Evolutionary conservation across 2,888 invertebrate genomes (phyloP), one percentile per base, ranked within the genome.

Genomic region (Therioaphis trifolii): DNA sequence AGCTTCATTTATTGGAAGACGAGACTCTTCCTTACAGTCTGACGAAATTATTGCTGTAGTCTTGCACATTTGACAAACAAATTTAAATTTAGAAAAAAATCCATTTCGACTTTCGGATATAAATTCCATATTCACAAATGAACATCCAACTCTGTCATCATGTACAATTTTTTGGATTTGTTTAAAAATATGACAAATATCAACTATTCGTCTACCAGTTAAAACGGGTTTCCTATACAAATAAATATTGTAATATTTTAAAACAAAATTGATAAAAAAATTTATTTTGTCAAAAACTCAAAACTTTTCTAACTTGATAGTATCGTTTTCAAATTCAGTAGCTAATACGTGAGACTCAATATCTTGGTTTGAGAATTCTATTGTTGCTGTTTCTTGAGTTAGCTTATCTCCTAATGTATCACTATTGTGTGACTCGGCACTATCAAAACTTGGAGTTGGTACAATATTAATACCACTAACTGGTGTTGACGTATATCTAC

Each of bases 21-120:
- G 24, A 58, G 21, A 71, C 18, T 14, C 46, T 43, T 15, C 46
- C 2, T 46, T 71, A 15, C 46, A 9, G 15, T 71, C 46, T 14
- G 69, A 46, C 4, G 24, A 46, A 71, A 71, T 71, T 71, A 15
- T 46, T 7, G 69, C 2, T 46, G 24, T 69, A 43, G 2, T 46
- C 1, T 24, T 71, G 11, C 69, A 71, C 24, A 71, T 71, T 71
- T 71, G 12, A 71, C 46, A 71, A 24, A 46, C 9, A 71, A 71
- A 71, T 46, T 71, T 71, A 71, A 71, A 71, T 43, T 4, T 27
- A 21, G 46, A 71, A 71, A 71, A 46, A 71, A 46, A 71, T 3
- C 69, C 69, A 14, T 46, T 24, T 9, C 24, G 46, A 46, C 24
- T 71, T 69, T 71, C 69, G 5, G 15, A 71, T 27, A 71, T 14